Percentiles rank a stretch among this genome's conserved stretches.
These are phyloP conservation scores for Astropecten irregularis DNA, from an alignment of 53 echinoderm and acorn worm species.

Conservation along the genomic window DNA sequence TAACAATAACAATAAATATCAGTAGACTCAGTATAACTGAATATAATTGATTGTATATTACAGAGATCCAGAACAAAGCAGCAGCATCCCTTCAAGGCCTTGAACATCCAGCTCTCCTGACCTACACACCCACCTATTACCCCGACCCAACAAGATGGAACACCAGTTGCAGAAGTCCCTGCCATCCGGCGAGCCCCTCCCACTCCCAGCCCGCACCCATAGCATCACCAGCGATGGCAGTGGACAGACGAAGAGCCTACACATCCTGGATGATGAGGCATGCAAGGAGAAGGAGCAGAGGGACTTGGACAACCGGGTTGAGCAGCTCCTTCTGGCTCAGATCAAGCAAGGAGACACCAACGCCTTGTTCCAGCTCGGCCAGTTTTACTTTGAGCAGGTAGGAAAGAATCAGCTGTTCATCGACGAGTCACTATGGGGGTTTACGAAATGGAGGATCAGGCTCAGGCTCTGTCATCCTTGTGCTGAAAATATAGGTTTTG, in stretches of 20 bases:
- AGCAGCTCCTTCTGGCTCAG: slow-evolving; percentile 76
- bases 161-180: slow-evolving; percentile 31
- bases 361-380: slow-evolving; percentile 90
- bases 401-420: neutral
- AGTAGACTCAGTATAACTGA: too few species aligned
- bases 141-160: too few species aligned
- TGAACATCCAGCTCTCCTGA: too few species aligned
- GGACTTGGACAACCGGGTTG: slow-evolving; percentile 86
- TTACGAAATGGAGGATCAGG: too few species aligned
- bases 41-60: too few species aligned
- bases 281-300: slow-evolving; percentile 65
- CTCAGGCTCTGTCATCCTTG: too few species aligned
- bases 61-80: too few species aligned
- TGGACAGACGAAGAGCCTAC: slow-evolving; percentile 69
- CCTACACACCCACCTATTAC: too few species aligned
- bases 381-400: slow-evolving; percentile 98
- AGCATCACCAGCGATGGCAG: slow-evolving; percentile 54
- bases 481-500: too few species aligned
- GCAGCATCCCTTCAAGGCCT: too few species aligned
- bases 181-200: slow-evolving; percentile 29
- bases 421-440: too few species aligned
- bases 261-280: slow-evolving; percentile 78
- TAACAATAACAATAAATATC: too few species aligned
- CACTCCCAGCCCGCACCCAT: slow-evolving; percentile 5
- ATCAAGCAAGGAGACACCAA: slow-evolving; percentile 77